Conservation (phyloP, 2,888 invertebrate genomes). For the Eugnorisma glareosa region DNA sequence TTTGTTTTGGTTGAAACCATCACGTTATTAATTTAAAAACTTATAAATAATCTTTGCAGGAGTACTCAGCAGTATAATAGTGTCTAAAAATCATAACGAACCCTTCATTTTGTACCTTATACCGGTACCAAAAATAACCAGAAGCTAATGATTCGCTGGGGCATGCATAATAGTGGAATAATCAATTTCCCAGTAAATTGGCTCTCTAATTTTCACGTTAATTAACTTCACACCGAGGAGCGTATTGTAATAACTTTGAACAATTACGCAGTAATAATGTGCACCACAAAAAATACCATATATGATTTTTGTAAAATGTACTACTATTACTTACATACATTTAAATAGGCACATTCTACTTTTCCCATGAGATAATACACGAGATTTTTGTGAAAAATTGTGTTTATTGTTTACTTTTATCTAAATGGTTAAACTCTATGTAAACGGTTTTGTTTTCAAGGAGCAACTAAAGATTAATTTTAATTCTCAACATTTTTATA, state of each 20-base stretch:
- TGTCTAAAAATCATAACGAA: not conserved
- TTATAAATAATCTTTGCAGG: not conserved
- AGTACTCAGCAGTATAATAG: not conserved
- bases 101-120: not conserved
- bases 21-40: not conserved
- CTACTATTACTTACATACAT: not conserved
- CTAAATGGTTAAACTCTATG: not conserved
- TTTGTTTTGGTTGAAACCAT: not conserved
- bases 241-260: slow-evolving; percentile 26
- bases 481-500: not conserved
- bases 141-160: not conserved
- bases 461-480: not conserved
- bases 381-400: not conserved
- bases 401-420: not conserved
- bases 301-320: not conserved
- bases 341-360: not conserved
- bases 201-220: slow-evolving; percentile 37
- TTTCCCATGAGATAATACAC: not conserved
- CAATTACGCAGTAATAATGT: slow-evolving; percentile 15
- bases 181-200: slow-evolving; percentile 38
- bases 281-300: slow-evolving; percentile 10
- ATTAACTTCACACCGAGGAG: slow-evolving; percentile 31
- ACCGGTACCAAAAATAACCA: not conserved
- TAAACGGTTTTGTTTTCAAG: not conserved
- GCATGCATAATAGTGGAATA: slow-evolving; percentile 5